Percentiles rank a stretch among this genome's conserved stretches.
These are phyloP conservation scores for Channa maculata DNA, from an alignment of 2,113 vertebrate genomes.

Conservation along the genomic window DNA sequence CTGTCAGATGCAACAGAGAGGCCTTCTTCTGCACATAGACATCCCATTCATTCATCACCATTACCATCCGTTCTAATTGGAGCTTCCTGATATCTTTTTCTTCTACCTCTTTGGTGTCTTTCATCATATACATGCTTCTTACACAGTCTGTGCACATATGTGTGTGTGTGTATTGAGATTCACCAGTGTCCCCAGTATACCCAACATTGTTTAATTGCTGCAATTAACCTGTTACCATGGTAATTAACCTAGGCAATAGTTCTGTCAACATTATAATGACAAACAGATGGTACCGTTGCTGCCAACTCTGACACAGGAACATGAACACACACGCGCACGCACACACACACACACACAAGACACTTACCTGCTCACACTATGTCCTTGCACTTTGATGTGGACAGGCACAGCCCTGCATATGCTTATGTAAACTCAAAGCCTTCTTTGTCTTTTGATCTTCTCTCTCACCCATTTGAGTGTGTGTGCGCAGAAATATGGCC, in stretches of 20 bases:
- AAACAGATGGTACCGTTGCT: slow-evolving; percentile 77
- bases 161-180: slow-evolving; percentile 34
- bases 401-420: background rate
- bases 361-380: slow-evolving; percentile 27
- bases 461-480: too few relatives aligned
- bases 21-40: slow-evolving; percentile 51
- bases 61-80: slow-evolving; percentile 51
- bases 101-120: slow-evolving; percentile 39
- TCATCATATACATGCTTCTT: slow-evolving; percentile 48
- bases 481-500: too few relatives aligned
- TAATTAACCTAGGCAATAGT: slow-evolving; percentile 74
- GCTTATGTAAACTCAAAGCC: too few relatives aligned
- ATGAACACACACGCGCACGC: background rate
- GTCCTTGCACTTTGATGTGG: slow-evolving; percentile 47
- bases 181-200: slow-evolving; percentile 59
- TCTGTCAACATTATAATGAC: slow-evolving; percentile 77
- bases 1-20: slow-evolving; percentile 69
- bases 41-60: slow-evolving; percentile 62
- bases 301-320: slow-evolving; percentile 58
- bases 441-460: too few relatives aligned
- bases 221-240: slow-evolving; percentile 79
- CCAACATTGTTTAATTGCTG: slow-evolving; percentile 75
- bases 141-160: background rate
- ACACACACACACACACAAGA: slow-evolving; percentile 13
- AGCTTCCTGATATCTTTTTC: slow-evolving; percentile 52